Percentiles rank a stretch among this genome's conserved stretches.
phyloP scores from a whole-genome alignment of 92 coral and sea anemone genomes.

The Epizoanthus stellaris region DNA sequence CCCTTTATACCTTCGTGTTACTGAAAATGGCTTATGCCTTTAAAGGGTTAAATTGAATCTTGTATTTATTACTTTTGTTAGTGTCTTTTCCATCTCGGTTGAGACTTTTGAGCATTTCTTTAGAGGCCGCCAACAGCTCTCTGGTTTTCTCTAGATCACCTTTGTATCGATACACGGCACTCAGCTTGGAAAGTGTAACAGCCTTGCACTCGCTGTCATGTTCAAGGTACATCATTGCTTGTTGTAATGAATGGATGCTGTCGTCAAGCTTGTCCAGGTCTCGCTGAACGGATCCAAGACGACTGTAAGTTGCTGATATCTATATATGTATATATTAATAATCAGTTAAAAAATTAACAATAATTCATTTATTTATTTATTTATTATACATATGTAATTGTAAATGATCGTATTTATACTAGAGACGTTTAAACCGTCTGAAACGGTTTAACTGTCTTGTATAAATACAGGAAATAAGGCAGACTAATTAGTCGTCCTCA shows the following conservation, averaged over 20 bases:
- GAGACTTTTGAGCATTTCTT: slow-evolving; percentile 18
- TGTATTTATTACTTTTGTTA: slow-evolving; percentile 20
- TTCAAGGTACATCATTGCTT: slow-evolving; percentile 21
- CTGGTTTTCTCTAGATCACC: slow-evolving; percentile 13
- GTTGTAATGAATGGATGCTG: slow-evolving; percentile 15
- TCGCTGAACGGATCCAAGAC: slow-evolving; percentile 48
- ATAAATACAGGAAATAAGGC: too few species aligned
- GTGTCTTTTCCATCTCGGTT: neutral
- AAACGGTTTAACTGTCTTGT: too few species aligned
- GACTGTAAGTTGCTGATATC: slow-evolving; percentile 7
- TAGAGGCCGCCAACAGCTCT: neutral
- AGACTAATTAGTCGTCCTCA: too few species aligned
- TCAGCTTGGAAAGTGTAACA: slow-evolving; percentile 41
- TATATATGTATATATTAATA: too few species aligned
- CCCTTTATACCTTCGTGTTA: too few species aligned
- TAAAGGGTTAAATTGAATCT: too few species aligned
- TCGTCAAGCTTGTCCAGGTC: slow-evolving; percentile 35
- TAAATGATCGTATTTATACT: too few species aligned
- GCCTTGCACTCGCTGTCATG: slow-evolving; percentile 27
- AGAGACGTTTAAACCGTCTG: too few species aligned
- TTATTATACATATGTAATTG: too few species aligned
- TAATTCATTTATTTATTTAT: too few species aligned
- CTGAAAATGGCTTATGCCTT: too few species aligned
- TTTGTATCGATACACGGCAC: slow-evolving; percentile 49
- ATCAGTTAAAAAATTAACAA: too few species aligned